phyloP scores from a whole-genome alignment of 1,140 invertebrate genomes.

The Aphaenogaster floridana region DNA sequence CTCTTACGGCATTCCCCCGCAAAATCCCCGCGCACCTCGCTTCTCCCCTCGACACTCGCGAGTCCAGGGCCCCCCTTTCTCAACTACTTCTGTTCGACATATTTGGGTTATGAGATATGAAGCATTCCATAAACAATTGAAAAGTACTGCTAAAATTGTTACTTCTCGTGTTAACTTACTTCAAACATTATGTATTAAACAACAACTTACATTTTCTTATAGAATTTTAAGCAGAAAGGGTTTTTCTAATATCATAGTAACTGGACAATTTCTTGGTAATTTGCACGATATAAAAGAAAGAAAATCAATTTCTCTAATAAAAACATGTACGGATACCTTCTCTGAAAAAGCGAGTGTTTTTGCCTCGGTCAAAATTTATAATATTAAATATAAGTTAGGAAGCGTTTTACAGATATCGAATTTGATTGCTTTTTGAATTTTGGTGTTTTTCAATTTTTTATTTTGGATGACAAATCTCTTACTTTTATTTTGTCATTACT shows the following conservation, averaged over 20 bases:
- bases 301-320: slow-evolving; percentile 8
- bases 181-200: neutral
- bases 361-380: neutral
- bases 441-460: neutral
- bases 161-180: neutral
- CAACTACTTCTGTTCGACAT: neutral
- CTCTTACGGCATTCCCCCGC: no score
- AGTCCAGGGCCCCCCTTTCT: no score
- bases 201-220: neutral
- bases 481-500: neutral
- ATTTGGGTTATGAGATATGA: slow-evolving; percentile 26
- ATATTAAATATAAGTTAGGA: slow-evolving; percentile 1
- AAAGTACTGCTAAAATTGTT: slow-evolving; percentile 13
- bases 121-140: slow-evolving; percentile 19
- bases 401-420: neutral
- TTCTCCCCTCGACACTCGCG: no score
- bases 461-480: neutral
- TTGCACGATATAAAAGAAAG: slow-evolving; percentile 15
- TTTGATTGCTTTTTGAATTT: neutral
- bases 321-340: neutral
- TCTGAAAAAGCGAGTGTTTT: neutral
- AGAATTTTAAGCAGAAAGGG: slow-evolving; percentile 8
- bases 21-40: no score
- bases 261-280: neutral
- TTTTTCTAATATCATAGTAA: neutral